A percentile compares a stretch with the other conserved stretches of the same genome.
These are phyloP conservation scores for Strix aluco DNA, from an alignment of 2,113 vertebrate species.

Conservation along the genomic window DNA sequence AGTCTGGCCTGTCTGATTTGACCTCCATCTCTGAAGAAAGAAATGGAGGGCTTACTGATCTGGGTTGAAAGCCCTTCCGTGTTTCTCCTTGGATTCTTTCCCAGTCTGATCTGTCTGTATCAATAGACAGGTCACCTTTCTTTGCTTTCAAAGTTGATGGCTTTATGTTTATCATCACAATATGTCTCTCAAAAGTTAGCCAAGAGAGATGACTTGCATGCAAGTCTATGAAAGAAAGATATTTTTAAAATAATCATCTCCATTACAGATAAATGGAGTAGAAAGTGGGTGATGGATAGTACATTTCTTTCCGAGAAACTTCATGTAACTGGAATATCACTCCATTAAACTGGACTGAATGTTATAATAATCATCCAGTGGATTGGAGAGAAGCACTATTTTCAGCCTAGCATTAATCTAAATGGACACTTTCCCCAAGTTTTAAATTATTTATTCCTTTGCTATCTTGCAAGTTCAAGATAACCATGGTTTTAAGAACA, in stretches of 20 bases:
- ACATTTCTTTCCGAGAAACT: not conserved
- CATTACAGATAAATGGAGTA: not conserved
- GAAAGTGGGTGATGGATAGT: not conserved
- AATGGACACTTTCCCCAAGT: not conserved
- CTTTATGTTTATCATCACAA: not conserved
- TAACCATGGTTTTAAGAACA: not conserved
- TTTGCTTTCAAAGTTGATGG: not conserved
- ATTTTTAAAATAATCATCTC: not conserved
- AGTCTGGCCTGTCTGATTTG: not conserved
- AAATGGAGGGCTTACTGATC: not conserved
- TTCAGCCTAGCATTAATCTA: slow-evolving; percentile 43
- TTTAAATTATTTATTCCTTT: slow-evolving; percentile 38
- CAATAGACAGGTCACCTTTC: not conserved
- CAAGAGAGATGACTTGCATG: not conserved
- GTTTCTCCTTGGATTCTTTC: not conserved
- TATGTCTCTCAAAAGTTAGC: not conserved
- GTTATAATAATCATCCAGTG: not conserved
- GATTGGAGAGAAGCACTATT: slow-evolving; percentile 20
- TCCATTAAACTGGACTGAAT: not conserved
- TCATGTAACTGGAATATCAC: not conserved
- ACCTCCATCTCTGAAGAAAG: not conserved
- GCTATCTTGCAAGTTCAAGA: not conserved
- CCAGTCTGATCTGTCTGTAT: not conserved
- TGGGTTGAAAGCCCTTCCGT: not conserved
- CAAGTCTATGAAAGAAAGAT: not conserved